Evolutionary conservation across 1,140 invertebrate genomes (phyloP), one percentile per base, ranked within the genome.

Genomic region (Pantala flavescens): DNA sequence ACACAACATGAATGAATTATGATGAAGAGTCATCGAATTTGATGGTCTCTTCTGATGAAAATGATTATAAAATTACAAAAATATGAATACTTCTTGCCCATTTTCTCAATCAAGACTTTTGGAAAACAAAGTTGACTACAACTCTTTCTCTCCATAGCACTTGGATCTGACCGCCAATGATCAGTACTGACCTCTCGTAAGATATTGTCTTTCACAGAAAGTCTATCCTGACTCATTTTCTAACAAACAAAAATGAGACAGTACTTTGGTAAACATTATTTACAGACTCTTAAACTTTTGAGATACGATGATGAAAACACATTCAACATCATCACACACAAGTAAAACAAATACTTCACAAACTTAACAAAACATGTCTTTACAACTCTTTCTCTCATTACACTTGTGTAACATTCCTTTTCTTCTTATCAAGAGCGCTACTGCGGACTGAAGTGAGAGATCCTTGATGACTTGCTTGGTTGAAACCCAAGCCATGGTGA

Each of bases 371-470:
- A 63, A 63, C 3, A 63, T 63, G 49, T 63, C n/a, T 63, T 63
- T 63, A 19, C n/a, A 16, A 16, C 49, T 63, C n/a, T 1, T 12
- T 7, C n/a, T 72, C 5, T n/a, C 23, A 5, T 83, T 84, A 87
- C 74, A 87, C 86, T 85, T 86, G 86, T 7, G 86, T 87, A 49
- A 87, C 85, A 78, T 87, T 87, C 42, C 86, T 76, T 73, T 85
- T 82, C 77, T 85, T 85, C 76, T 84, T 83, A 74, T 85, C 84
- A 1, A 63, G 49, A 3, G 49, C 49, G 28, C 83, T 83, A 77
- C 84, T 86, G 78, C 85, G 86, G 14, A 87, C 85, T 7, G 86
- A 87, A 73, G 80, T 85, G 73, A 86, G 78, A 0, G 85, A 86
- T 12, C 86, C 86, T 77, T 86, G 85, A 49, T 86, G 77, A 78